Percentiles rank a stretch among this genome's conserved stretches.
phyloP scores from a whole-genome alignment of 53 echinoderm and acorn worm genomes.

The Antedon mediterranea region DNA sequence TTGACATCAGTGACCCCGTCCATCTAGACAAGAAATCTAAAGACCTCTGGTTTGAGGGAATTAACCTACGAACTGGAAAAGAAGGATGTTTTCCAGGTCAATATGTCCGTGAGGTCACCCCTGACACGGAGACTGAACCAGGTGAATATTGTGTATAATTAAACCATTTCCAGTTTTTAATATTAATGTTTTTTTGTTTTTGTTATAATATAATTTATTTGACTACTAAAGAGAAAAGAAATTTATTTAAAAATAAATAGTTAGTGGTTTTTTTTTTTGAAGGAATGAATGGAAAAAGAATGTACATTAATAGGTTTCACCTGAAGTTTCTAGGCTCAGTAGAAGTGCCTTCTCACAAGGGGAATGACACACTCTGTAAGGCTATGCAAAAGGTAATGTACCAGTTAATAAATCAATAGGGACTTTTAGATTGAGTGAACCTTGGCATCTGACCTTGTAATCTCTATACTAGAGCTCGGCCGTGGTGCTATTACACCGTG shows the following conservation, averaged over 20 bases:
- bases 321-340: constrained; percentile 78
- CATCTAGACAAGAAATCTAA: constrained; percentile 73
- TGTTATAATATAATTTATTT: neutral
- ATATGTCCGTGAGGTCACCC: constrained; percentile 60
- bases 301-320: constrained; percentile 53
- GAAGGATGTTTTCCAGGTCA: constrained; percentile 81
- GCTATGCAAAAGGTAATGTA: constrained; percentile 86
- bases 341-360: constrained; percentile 81
- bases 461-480: too few species aligned
- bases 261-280: neutral
- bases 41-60: constrained; percentile 88
- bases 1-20: constrained; percentile 70
- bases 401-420: too few species aligned
- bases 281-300: constrained; percentile 35
- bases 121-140: constrained; percentile 61
- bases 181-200: too few species aligned
- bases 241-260: too few species aligned
- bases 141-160: constrained; percentile 29
- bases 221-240: too few species aligned
- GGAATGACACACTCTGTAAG: constrained; percentile 83
- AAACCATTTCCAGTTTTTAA: too few species aligned
- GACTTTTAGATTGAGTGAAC: too few species aligned
- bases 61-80: constrained; percentile 77
- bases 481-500: too few species aligned
- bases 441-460: too few species aligned